Base-by-base conservation (phyloP, 92 coral and sea anemone genomes). In the Parazoanthus atlanticus region DNA sequence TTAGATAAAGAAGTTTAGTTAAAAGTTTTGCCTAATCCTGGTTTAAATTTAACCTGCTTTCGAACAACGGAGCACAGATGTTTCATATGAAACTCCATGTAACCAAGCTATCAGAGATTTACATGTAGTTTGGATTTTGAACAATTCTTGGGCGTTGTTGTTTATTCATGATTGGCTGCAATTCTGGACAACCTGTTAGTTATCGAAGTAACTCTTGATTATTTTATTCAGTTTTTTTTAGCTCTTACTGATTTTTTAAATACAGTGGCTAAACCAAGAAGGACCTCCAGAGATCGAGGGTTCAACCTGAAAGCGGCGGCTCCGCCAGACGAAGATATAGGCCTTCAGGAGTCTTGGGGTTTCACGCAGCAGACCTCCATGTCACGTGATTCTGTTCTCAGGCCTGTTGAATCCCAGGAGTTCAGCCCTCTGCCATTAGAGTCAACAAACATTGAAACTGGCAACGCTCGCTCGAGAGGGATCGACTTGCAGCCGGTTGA, bases 401-500 rank as follows among this genome's bases (percentile, higher is more conserved):
- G 76, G 29, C 26, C n/a, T n/a, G 33, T 16, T 17, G 82, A 80
- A 78, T 28, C 88, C 85, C 46, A 78, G 82, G 41, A 82, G 43
- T 29, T 65, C 69, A 65, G 89, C 47, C 43, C 36, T 78, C 46
- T 47, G 23, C 75, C 79, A 36, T 31, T 84, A 38, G 87, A 84
- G 33, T 84, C 87, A 49, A 84, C 87, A 84, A 84, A 70, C 41
- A 89, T 67, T 29, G 79, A 82, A 11, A 30, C 82, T 52, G 31
- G 49, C 46, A 61, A 73, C 43, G 15, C 88, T 15, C 85, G 64
- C 40, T 74, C 85, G 5, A 85, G 90, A 47, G 91, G 93, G 21
- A 79, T 89, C 79, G 93, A 64, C 34, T 54, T 91, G 72, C 46
- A 38, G 64, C 88, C 90, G 58, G 89, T 76, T 36, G 86, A 66